Evolutionary conservation across 2,888 invertebrate genomes (phyloP).

Genomic region (Spilosoma lubricipeda): DNA sequence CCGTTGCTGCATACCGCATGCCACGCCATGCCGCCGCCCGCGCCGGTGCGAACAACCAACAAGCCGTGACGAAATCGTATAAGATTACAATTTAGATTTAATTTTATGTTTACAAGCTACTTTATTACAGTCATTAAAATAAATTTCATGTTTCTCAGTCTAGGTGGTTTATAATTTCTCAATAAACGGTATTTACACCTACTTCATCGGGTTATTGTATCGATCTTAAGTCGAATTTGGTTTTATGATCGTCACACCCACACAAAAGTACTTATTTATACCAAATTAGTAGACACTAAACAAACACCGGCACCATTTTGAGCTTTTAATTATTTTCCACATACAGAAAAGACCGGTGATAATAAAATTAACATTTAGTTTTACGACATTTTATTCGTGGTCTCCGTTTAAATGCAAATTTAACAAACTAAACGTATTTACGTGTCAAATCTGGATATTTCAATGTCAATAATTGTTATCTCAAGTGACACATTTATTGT

Average conservation of each 20-base stretch:
- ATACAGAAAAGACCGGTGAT: slow-evolving; percentile 45
- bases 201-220: slow-evolving; percentile 25
- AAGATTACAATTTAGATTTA: slow-evolving; percentile 55
- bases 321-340: slow-evolving; percentile 54
- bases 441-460: neutral
- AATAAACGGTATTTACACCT: slow-evolving; percentile 48
- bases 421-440: neutral
- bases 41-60: slow-evolving; percentile 54
- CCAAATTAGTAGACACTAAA: slow-evolving; percentile 49
- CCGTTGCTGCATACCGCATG: neutral
- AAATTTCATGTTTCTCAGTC: slow-evolving; percentile 47
- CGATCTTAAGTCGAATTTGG: slow-evolving; percentile 26
- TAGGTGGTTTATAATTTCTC: slow-evolving; percentile 41
- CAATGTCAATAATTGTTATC: neutral
- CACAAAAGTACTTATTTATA: slow-evolving; percentile 49
- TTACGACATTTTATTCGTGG: slow-evolving; percentile 38
- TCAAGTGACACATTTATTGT: neutral
- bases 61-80: slow-evolving; percentile 55
- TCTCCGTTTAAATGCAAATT: slow-evolving; percentile 20
- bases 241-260: slow-evolving; percentile 46
- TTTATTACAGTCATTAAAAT: slow-evolving; percentile 49
- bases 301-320: slow-evolving; percentile 37
- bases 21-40: slow-evolving; percentile 10
- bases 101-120: slow-evolving; percentile 48
- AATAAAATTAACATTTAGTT: slow-evolving; percentile 52